These are phyloP conservation scores for Dufourea novaeangliae DNA, from an alignment of 1,140 invertebrate species.

Conservation along the genomic window DNA sequence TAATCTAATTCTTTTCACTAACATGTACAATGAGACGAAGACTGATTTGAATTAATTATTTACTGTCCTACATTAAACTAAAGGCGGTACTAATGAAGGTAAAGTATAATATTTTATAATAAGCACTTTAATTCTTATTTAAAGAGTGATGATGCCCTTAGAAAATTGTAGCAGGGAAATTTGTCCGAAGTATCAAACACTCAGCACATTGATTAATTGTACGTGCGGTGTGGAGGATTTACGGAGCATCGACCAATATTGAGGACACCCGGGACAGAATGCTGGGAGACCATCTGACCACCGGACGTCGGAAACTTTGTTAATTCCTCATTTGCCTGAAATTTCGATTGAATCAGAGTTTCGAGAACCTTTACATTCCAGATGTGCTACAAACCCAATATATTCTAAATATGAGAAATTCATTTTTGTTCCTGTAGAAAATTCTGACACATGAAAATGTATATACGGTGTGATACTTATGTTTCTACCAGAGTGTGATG, in stretches of 20 bases:
- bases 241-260: not conserved
- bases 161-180: not conserved
- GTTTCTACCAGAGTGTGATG: not conserved
- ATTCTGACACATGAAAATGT: not conserved
- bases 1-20: no score
- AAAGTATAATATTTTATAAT: no score
- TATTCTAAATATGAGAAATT: no score
- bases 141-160: no score
- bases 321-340: not conserved
- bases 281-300: not conserved
- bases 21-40: no score
- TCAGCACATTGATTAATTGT: not conserved
- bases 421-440: not conserved
- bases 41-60: no score
- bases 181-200: not conserved
- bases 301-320: not conserved
- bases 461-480: not conserved
- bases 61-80: no score
- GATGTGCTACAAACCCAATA: not conserved
- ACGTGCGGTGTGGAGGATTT: not conserved
- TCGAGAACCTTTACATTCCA: not conserved
- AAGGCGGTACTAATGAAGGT: no score
- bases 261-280: not conserved
- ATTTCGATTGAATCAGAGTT: not conserved
- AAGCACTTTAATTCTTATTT: no score